Percentiles rank a stretch among this genome's conserved stretches.
These are phyloP conservation scores for Micronycteris hirsuta DNA, from an alignment of 2,113 vertebrate genomes.

Conservation along the genomic window DNA sequence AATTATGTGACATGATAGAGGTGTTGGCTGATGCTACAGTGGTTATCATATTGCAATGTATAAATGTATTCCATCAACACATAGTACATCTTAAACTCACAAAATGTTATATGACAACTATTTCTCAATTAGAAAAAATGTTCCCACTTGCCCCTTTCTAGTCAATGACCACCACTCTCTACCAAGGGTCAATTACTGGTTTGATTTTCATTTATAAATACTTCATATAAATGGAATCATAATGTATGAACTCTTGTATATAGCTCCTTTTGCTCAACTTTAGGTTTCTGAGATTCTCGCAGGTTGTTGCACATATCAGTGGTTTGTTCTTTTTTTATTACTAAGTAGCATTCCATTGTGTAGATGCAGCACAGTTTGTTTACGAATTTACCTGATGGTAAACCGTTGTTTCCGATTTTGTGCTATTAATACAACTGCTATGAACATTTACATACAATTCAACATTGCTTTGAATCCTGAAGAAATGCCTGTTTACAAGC, in stretches of 20 bases:
- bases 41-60: background rate
- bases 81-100: background rate
- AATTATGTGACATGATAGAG: background rate
- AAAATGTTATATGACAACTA: background rate
- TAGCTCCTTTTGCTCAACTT: background rate
- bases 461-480: background rate
- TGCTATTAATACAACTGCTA: background rate
- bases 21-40: background rate
- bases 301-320: background rate
- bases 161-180: background rate
- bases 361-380: background rate
- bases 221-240: background rate
- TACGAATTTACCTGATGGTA: background rate
- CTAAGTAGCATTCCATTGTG: background rate
- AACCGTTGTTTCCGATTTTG: background rate
- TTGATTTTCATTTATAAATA: background rate
- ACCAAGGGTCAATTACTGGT: background rate
- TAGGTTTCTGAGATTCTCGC: background rate
- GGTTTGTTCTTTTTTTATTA: background rate
- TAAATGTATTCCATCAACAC: background rate
- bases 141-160: background rate
- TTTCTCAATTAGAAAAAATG: background rate
- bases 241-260: background rate
- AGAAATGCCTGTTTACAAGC: background rate
- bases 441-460: background rate